Conservation (phyloP, 1,140 invertebrate genomes). For the Sycobia sp. region DNA sequence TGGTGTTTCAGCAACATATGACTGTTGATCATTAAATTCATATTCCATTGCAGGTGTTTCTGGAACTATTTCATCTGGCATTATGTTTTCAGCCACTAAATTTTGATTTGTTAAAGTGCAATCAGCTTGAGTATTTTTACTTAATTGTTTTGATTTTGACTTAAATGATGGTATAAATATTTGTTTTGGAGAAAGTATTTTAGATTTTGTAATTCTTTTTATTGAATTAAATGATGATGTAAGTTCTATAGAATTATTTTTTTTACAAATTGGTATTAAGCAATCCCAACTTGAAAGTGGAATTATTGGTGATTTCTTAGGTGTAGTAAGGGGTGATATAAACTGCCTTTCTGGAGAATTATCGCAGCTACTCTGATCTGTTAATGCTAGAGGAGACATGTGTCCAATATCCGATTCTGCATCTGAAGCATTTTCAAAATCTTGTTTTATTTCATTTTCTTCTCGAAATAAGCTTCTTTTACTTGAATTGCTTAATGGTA, state of each 20-base stretch:
- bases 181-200: constrained; percentile 41
- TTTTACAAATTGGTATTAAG: constrained; percentile 22
- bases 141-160: constrained; percentile 31
- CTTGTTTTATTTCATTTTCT: neutral
- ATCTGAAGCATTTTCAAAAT: constrained; percentile 37
- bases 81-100: constrained; percentile 7
- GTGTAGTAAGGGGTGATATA: constrained; percentile 40
- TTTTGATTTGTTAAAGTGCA: constrained; percentile 23
- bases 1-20: constrained; percentile 44
- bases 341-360: constrained; percentile 45
- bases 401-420: constrained; percentile 52
- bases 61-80: constrained; percentile 39
- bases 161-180: constrained; percentile 22
- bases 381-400: constrained; percentile 50
- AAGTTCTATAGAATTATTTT: constrained; percentile 4
- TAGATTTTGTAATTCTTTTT: constrained; percentile 37
- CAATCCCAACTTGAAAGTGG: constrained; percentile 38
- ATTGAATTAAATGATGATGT: constrained; percentile 44
- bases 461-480: constrained; percentile 46
- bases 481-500: constrained; percentile 34
- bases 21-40: constrained; percentile 35
- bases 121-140: neutral
- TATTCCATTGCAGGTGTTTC: constrained; percentile 46
- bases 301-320: constrained; percentile 38
- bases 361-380: constrained; percentile 40